phyloP scores from a whole-genome alignment of 2,113 vertebrate species.

The Cyprinodon brontotheroides region DNA sequence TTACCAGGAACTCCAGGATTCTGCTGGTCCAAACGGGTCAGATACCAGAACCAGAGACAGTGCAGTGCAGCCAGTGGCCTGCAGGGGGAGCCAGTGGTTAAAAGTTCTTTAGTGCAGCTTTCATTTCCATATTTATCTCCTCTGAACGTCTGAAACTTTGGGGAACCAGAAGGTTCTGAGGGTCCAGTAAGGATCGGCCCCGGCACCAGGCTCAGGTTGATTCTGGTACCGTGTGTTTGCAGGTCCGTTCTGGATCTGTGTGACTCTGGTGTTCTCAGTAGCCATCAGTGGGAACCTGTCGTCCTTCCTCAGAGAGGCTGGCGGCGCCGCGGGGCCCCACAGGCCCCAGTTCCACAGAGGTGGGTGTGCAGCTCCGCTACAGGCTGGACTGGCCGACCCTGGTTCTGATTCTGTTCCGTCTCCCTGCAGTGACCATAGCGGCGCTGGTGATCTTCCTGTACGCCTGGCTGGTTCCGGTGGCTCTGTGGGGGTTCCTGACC shows the following conservation, averaged over 20 bases:
- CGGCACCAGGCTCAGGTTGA: too few species aligned
- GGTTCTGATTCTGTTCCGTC: neutral
- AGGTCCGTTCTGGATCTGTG: constrained; percentile 93
- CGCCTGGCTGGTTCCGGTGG: constrained; percentile 85
- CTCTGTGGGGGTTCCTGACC: constrained; percentile 85
- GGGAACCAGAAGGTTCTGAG: too few species aligned
- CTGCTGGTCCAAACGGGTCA: too few species aligned
- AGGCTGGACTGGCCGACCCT: too few species aligned
- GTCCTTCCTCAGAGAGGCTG: constrained; percentile 73
- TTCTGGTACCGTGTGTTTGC: neutral
- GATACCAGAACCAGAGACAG: too few species aligned
- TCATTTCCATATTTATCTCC: too few species aligned
- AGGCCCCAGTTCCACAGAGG: constrained; percentile 89
- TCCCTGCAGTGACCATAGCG: constrained; percentile 81
- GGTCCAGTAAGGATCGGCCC: too few species aligned
- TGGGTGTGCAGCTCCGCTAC: constrained; percentile 42
- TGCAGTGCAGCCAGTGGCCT: too few species aligned
- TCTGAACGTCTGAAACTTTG: too few species aligned
- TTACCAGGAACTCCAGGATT: too few species aligned
- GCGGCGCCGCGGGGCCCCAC: constrained; percentile 76
- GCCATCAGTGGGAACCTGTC: constrained; percentile 85
- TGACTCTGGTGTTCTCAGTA: constrained; percentile 85
- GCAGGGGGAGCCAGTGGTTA: too few species aligned
- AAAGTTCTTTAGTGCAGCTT: too few species aligned
- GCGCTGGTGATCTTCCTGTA: constrained; percentile 85